A percentile compares a stretch with the other conserved stretches of the same genome.
Evolutionary conservation across 2,797 vertebrate species (phyloP).

Genomic region (Brachyalestes nurse): DNA sequence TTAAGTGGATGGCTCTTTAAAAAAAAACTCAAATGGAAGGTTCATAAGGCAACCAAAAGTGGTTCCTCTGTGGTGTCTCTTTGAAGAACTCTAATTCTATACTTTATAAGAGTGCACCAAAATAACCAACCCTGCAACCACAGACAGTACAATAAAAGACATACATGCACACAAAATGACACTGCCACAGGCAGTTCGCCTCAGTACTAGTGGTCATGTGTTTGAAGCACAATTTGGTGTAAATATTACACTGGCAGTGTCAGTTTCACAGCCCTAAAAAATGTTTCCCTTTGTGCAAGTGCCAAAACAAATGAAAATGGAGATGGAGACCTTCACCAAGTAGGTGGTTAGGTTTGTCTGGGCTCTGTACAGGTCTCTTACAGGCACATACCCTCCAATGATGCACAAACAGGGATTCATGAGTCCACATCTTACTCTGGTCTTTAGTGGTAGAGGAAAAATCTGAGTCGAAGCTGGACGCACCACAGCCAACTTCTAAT

Average conservation of each 20-base stretch:
- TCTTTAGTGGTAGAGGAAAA: slow-evolving; percentile 3
- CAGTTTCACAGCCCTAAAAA: not conserved
- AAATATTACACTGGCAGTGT: not conserved
- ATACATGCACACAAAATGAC: slow-evolving; percentile 18
- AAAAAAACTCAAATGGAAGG: not conserved
- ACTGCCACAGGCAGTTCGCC: not conserved
- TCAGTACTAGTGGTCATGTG: not conserved
- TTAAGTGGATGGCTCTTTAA: not conserved
- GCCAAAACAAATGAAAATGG: not conserved
- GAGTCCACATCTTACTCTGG: not conserved
- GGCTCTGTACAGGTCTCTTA: not conserved
- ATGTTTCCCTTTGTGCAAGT: not conserved
- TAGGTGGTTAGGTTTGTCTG: not conserved
- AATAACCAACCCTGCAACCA: not conserved
- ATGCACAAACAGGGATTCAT: not conserved
- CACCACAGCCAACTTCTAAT: slow-evolving; percentile 65
- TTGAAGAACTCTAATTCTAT: not conserved
- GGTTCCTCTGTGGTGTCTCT: not conserved
- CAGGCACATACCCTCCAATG: not conserved
- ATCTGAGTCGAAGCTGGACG: not conserved
- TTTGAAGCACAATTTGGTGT: slow-evolving; percentile 5
- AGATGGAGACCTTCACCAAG: not conserved
- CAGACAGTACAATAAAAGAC: not conserved
- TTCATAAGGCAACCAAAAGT: not conserved
- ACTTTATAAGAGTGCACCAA: no score